Evolutionary conservation across 1,140 invertebrate genomes (phyloP).

Genomic region (Trinorchestia longiramus): DNA sequence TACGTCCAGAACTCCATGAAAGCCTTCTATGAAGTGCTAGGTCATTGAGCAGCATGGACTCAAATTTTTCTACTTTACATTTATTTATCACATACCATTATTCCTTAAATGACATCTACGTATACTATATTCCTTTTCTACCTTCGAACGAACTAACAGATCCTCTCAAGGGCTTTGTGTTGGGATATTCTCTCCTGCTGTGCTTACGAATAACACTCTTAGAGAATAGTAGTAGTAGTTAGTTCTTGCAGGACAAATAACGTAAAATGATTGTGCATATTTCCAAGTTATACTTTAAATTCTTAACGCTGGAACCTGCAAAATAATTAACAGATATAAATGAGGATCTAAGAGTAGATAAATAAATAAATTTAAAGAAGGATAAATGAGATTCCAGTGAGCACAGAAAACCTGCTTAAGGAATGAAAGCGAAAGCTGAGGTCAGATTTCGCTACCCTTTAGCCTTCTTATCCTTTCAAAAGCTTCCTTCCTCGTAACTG

Average conservation of each 20-base stretch:
- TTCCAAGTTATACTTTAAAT: not conserved
- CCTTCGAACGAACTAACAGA: too few species aligned
- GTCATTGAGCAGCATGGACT: too few species aligned
- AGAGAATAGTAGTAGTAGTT: too few species aligned
- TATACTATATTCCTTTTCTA: too few species aligned
- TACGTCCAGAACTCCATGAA: too few species aligned
- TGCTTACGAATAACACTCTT: too few species aligned
- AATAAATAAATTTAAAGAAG: not conserved
- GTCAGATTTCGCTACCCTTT: not conserved
- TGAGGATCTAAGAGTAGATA: not conserved
- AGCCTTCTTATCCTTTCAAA: not conserved
- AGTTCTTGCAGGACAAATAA: not conserved
- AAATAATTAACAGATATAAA: not conserved
- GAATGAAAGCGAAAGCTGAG: conserved; percentile 25
- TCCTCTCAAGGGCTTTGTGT: too few species aligned
- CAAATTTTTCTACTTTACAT: too few species aligned
- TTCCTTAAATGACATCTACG: too few species aligned
- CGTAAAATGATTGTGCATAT: not conserved
- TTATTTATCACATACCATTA: too few species aligned
- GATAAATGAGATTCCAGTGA: not conserved
- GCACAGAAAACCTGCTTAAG: not conserved
- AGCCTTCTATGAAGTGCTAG: too few species aligned
- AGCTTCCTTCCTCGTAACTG: not conserved
- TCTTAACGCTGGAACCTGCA: not conserved
- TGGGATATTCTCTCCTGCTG: too few species aligned